phyloP scores from a whole-genome alignment of 2,888 invertebrate genomes.

The Xylota segnis region DNA sequence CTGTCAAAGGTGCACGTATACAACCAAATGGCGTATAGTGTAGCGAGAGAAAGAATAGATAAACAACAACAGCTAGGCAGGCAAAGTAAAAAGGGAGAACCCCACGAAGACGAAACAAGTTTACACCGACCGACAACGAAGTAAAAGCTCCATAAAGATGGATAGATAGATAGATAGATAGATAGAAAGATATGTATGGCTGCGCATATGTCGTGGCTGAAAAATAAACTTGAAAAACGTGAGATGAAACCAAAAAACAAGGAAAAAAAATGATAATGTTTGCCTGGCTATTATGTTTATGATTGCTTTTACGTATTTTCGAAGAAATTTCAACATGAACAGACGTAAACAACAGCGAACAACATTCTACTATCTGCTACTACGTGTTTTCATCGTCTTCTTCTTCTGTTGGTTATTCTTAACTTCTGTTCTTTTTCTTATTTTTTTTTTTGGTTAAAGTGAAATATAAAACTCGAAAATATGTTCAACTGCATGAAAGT shows the following conservation, averaged over 20 bases:
- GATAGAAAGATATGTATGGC: background rate
- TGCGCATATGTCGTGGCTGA: slow-evolving; percentile 29
- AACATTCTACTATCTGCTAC: slow-evolving; percentile 24
- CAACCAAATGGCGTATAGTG: background rate
- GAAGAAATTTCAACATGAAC: slow-evolving; percentile 42
- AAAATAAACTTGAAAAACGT: slow-evolving; percentile 36
- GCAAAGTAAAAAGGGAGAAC: slow-evolving; percentile 19
- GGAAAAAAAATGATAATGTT: slow-evolving; percentile 37
- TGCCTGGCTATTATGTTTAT: slow-evolving; percentile 63
- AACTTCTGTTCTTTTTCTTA: background rate
- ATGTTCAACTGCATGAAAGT: background rate
- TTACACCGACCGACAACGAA: slow-evolving; percentile 2
- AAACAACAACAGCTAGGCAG: slow-evolving; percentile 12
- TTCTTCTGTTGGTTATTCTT: background rate
- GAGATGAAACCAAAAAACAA: slow-evolving; percentile 9
- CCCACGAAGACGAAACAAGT: slow-evolving; percentile 12
- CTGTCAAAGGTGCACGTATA: slow-evolving; percentile 19
- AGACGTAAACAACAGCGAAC: slow-evolving; percentile 42
- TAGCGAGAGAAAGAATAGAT: slow-evolving; percentile 17
- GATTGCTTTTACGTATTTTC: slow-evolving; percentile 47
- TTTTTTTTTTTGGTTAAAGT: slow-evolving; percentile 7
- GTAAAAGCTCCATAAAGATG: slow-evolving; percentile 35
- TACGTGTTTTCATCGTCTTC: slow-evolving; percentile 28
- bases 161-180: background rate
- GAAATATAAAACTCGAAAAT: slow-evolving; percentile 46